A percentile compares a stretch with the other conserved stretches of the same genome.
Conservation (phyloP, 2,888 invertebrate genomes). For the Apodemia zela region DNA sequence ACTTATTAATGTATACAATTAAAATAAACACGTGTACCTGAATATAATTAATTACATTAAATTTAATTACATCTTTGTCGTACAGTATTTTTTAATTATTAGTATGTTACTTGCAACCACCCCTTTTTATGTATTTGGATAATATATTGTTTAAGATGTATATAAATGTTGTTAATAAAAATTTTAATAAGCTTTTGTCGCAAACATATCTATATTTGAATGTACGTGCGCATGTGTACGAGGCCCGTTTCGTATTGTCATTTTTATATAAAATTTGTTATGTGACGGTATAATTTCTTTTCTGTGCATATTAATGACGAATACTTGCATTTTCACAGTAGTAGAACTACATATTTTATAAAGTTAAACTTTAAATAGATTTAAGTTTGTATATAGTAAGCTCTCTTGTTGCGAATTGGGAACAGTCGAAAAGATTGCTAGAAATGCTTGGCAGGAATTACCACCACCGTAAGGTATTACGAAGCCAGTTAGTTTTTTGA, state of each 20-base stretch:
- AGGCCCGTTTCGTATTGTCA: constrained; percentile 45
- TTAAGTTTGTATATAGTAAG: constrained; percentile 57
- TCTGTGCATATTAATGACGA: constrained; percentile 36
- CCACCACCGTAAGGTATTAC: background rate
- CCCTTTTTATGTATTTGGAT: constrained; percentile 53
- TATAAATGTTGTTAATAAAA: constrained; percentile 49
- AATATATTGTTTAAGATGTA: constrained; percentile 50
- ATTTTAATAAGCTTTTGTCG: constrained; percentile 71
- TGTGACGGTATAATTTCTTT: constrained; percentile 27
- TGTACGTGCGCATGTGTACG: constrained; percentile 53
- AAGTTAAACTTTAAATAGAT: constrained; percentile 59
- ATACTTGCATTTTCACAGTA: constrained; percentile 42
- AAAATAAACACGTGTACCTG: constrained; percentile 1
- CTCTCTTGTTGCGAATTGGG: constrained; percentile 23
- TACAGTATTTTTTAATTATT: constrained; percentile 18
- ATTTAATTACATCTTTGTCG: background rate
- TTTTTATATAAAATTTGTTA: constrained; percentile 36
- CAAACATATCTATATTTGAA: constrained; percentile 72
- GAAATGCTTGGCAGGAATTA: background rate
- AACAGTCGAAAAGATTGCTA: background rate
- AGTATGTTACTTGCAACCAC: constrained; percentile 37
- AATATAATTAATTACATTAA: background rate
- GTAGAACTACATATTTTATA: constrained; percentile 43
- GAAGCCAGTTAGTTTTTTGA: too few relatives aligned
- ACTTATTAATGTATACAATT: background rate